Percentiles rank a stretch among this genome's conserved stretches.
Evolutionary conservation across 2,113 vertebrate genomes (phyloP).

Genomic region (Leptosomus discolor): DNA sequence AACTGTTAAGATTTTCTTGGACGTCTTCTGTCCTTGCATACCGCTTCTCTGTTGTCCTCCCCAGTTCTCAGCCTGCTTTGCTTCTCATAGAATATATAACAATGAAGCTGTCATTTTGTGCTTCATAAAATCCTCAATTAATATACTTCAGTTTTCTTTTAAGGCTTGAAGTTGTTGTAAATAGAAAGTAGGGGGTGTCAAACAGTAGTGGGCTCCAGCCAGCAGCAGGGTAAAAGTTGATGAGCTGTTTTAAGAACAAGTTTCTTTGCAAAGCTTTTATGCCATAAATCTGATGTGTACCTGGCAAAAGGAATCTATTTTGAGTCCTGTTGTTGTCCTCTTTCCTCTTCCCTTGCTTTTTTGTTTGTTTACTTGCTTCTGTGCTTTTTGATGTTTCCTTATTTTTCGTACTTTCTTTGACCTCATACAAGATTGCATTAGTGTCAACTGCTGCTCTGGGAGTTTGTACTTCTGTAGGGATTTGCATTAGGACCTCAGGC

Average conservation of each 20-base stretch:
- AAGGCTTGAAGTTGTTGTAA: not conserved
- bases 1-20: not conserved
- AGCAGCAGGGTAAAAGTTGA: not conserved
- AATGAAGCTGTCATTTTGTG: not conserved
- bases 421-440: not conserved
- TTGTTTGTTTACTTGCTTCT: conserved; percentile 10
- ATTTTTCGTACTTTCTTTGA: not conserved
- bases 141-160: not conserved
- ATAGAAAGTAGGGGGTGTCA: not conserved
- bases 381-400: not conserved
- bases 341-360: not conserved
- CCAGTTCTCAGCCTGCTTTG: not conserved
- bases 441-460: not conserved
- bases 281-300: not conserved
- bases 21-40: not conserved
- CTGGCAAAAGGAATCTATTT: conserved; percentile 9
- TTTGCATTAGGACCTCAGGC: not conserved
- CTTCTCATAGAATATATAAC: not conserved
- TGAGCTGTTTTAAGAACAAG: not conserved
- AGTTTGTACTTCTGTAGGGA: not conserved
- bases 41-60: not conserved
- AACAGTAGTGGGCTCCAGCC: not conserved
- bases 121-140: not conserved
- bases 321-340: not conserved
- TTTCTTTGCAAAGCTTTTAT: not conserved